Conservation (phyloP, 2,888 invertebrate species). For the Aquatica leii region DNA sequence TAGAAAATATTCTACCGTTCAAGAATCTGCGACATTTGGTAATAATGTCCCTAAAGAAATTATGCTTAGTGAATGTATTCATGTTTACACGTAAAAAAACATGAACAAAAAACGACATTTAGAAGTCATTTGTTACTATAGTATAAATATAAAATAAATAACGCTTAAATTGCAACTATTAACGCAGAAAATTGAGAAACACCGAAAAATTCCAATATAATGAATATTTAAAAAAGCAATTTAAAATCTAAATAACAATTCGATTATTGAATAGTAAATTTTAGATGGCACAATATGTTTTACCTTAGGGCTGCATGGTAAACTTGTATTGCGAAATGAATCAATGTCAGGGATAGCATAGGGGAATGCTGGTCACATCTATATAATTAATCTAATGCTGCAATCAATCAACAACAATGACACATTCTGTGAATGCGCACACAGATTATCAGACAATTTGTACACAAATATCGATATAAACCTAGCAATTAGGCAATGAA, state of each 20-base stretch:
- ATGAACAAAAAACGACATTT: no score
- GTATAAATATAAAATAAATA: no score
- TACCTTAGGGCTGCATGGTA: background rate
- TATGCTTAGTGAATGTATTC: no score
- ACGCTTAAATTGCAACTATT: no score
- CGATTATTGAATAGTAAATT: background rate
- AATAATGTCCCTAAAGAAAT: no score
- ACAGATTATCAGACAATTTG: slow-evolving; percentile 26
- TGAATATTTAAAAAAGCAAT: background rate
- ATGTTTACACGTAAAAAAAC: no score
- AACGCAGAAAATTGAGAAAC: no score
- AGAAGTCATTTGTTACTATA: no score
- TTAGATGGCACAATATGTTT: background rate
- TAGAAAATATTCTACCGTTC: no score
- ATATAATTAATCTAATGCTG: slow-evolving; percentile 30
- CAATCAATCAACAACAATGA: slow-evolving; percentile 33
- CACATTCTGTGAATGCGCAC: slow-evolving; percentile 26
- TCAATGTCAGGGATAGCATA: slow-evolving; percentile 18
- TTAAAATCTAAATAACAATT: background rate
- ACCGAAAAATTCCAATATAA: no score
- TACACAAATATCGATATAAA: slow-evolving; percentile 21
- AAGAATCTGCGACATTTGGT: no score
- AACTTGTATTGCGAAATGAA: slow-evolving; percentile 14
- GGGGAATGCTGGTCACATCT: slow-evolving; percentile 20
- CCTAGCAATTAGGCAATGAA: slow-evolving; percentile 12